Conservation (phyloP, 2,888 invertebrate species). For the Xiphydria camelus region DNA sequence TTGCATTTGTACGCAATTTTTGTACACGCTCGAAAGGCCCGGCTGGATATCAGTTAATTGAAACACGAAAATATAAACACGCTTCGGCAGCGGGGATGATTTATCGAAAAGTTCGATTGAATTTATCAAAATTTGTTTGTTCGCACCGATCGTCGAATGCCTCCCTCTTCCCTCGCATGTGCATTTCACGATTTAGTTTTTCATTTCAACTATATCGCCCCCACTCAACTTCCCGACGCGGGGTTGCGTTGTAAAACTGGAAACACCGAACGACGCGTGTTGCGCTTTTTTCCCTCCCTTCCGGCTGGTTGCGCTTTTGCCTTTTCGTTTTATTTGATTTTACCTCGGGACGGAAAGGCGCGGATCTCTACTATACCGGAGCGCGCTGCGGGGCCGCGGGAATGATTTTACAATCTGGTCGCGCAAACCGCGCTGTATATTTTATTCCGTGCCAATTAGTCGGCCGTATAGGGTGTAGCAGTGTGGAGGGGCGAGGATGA, state of each 20-base stretch:
- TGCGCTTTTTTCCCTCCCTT: too few species aligned
- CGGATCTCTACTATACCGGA: not conserved
- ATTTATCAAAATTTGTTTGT: conserved; percentile 52
- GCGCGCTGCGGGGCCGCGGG: not conserved
- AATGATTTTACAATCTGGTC: not conserved
- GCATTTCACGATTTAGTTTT: conserved; percentile 8
- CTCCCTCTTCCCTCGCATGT: not conserved
- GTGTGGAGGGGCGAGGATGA: too few species aligned
- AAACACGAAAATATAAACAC: conserved; percentile 44
- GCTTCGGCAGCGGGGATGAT: conserved; percentile 48
- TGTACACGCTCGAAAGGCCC: too few species aligned
- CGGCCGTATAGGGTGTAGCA: too few species aligned
- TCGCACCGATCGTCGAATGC: conserved; percentile 8
- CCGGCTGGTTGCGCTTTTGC: too few species aligned
- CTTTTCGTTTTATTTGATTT: conserved; percentile 5
- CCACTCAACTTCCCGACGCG: conserved; percentile 19
- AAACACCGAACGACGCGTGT: conserved; percentile 37
- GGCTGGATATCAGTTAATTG: conserved; percentile 45
- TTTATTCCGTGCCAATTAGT: conserved; percentile 23
- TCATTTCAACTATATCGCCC: not conserved
- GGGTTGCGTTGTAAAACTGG: conserved; percentile 39
- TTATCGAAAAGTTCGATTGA: conserved; percentile 56
- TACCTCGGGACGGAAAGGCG: not conserved
- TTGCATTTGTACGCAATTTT: too few species aligned
- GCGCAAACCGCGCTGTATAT: conserved; percentile 26